A percentile compares a stretch with the other conserved stretches of the same genome.
phyloP scores from a whole-genome alignment of 2,797 vertebrate species.

The Lacerta viridis region DNA sequence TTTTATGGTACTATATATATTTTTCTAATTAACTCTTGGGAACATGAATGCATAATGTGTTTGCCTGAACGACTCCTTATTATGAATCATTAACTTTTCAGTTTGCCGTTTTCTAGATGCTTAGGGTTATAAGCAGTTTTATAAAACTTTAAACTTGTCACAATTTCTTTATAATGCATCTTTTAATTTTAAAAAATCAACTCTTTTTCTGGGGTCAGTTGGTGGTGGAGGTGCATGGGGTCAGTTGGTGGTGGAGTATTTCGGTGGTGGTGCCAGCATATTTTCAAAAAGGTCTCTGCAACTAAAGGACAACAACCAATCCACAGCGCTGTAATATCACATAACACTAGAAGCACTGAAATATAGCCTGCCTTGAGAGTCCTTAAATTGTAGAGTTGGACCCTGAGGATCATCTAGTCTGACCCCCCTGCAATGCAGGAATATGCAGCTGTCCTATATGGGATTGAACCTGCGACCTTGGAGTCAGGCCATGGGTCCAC shows the following conservation, averaged over 20 bases:
- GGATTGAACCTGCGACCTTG: too few species aligned
- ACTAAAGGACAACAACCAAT: background rate
- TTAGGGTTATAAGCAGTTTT: constrained; percentile 7
- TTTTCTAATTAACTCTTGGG: constrained; percentile 46
- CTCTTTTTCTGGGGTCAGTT: too few species aligned
- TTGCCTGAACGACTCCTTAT: constrained; percentile 8
- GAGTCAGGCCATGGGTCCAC: too few species aligned
- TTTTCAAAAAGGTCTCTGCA: background rate
- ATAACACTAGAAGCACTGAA: background rate
- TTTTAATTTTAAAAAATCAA: background rate
- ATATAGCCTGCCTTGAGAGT: background rate
- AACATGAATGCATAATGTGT: constrained; percentile 6
- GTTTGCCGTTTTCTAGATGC: constrained; percentile 14
- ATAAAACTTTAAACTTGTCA: background rate
- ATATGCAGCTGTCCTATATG: too few species aligned
- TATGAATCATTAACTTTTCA: constrained; percentile 42
- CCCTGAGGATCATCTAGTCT: too few species aligned
- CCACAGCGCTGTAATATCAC: background rate
- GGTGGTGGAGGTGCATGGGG: too few species aligned
- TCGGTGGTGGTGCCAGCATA: background rate
- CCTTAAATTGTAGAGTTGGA: too few species aligned
- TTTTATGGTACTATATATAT: constrained; percentile 29
- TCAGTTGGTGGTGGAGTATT: background rate
- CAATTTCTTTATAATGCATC: background rate
- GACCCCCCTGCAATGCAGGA: too few species aligned